phyloP scores from a whole-genome alignment of 1,140 invertebrate genomes.

The Phthorimaea operculella region DNA sequence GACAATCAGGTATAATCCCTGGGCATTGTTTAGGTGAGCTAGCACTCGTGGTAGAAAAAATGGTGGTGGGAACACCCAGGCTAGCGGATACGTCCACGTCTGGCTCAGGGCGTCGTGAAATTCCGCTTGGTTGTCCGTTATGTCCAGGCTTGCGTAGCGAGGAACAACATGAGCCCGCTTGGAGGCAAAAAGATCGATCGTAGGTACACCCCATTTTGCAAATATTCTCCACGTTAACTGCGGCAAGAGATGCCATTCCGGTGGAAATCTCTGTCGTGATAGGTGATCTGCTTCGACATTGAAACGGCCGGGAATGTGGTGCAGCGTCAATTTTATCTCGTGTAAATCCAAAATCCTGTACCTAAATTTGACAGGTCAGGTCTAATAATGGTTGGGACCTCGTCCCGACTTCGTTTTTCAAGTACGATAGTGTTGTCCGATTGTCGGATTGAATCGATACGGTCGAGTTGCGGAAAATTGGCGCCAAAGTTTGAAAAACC shows the following conservation, averaged over 20 bases:
- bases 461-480: constrained; percentile 7
- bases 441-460: constrained; percentile 31
- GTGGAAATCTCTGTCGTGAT: neutral
- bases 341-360: neutral
- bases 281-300: constrained; percentile 1
- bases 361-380: neutral
- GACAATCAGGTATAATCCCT: neutral
- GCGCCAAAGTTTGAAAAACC: constrained; percentile 12
- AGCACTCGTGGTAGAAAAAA: neutral
- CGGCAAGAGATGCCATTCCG: neutral
- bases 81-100: neutral
- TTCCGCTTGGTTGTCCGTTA: neutral
- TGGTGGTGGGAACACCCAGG: constrained; percentile 1
- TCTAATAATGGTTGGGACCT: neutral
- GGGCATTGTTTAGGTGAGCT: neutral
- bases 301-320: neutral
- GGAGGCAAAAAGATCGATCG: constrained; percentile 1
- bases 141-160: neutral
- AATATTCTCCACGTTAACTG: neutral
- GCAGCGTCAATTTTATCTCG: neutral
- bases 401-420: constrained; percentile 24
- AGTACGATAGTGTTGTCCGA: constrained; percentile 23
- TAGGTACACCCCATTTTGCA: neutral
- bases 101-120: constrained; percentile 4
- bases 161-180: neutral